These are phyloP conservation scores for Sericinus montela DNA, from an alignment of 2,888 invertebrate species.

Conservation along the genomic window DNA sequence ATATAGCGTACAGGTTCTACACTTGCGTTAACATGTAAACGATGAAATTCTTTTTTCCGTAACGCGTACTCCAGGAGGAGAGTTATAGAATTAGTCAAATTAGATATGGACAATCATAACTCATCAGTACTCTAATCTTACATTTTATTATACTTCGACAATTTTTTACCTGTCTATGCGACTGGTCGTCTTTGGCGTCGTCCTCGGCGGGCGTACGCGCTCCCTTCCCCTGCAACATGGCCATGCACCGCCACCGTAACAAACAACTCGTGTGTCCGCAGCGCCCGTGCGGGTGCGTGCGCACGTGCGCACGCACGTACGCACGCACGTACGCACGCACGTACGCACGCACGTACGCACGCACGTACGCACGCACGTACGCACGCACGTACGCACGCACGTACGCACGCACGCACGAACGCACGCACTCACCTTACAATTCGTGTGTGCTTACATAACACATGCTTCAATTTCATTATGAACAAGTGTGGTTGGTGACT, in stretches of 20 bases:
- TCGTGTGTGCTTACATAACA: background rate
- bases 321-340: too few species aligned
- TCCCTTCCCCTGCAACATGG: constrained; percentile 71
- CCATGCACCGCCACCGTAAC: constrained; percentile 59
- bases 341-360: constrained; percentile 11
- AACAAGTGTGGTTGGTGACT: constrained; percentile 1
- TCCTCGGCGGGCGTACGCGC: constrained; percentile 62
- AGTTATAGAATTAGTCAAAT: too few species aligned
- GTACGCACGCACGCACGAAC: constrained; percentile 5
- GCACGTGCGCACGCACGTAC: background rate
- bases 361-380: background rate
- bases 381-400: constrained; percentile 17
- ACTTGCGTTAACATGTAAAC: too few species aligned
- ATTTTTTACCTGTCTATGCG: constrained; percentile 42
- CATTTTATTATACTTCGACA: too few species aligned
- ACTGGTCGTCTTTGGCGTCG: constrained; percentile 44
- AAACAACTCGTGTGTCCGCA: constrained; percentile 23
- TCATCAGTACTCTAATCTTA: too few species aligned
- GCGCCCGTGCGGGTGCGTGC: constrained; percentile 15
- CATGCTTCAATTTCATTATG: constrained; percentile 12
- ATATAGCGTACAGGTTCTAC: background rate
- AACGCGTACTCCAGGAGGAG: too few species aligned
- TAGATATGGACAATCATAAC: background rate
- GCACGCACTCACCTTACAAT: background rate
- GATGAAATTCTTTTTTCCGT: too few species aligned